Evolutionary conservation across 2,888 invertebrate species (phyloP).

Genomic region (Ectobius pallidus): DNA sequence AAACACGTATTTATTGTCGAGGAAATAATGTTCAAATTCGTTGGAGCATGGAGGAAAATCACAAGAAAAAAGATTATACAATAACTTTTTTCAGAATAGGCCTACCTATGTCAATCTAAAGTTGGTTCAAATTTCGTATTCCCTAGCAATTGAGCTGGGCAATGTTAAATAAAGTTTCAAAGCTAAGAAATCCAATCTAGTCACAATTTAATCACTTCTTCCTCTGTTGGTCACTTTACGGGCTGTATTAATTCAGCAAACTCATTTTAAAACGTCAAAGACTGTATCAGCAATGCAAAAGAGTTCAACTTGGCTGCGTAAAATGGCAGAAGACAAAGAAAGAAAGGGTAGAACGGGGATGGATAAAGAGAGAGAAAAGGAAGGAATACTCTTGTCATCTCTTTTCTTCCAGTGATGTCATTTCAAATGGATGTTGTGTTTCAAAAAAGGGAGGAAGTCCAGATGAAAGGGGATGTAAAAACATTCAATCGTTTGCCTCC

Average conservation of each 20-base stretch:
- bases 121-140: no score
- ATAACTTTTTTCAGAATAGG: no score
- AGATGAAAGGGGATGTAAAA: slow-evolving; percentile 28
- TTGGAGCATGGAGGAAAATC: no score
- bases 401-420: slow-evolving; percentile 25
- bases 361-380: neutral
- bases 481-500: slow-evolving; percentile 28
- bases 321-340: slow-evolving; percentile 25
- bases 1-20: no score
- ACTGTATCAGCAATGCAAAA: slow-evolving; percentile 28
- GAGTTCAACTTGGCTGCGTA: slow-evolving; percentile 5
- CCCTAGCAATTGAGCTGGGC: no score
- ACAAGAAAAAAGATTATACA: no score
- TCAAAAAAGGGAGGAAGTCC: neutral
- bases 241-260: neutral
- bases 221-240: neutral
- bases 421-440: slow-evolving; percentile 19
- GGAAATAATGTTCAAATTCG: no score
- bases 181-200: slow-evolving; percentile 8
- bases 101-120: no score
- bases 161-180: no score
- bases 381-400: neutral
- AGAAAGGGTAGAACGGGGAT: slow-evolving; percentile 12
- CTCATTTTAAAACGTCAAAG: slow-evolving; percentile 22
- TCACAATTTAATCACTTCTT: neutral